phyloP scores from a whole-genome alignment of 2,888 invertebrate species.

The Maniola hyperantus region DNA sequence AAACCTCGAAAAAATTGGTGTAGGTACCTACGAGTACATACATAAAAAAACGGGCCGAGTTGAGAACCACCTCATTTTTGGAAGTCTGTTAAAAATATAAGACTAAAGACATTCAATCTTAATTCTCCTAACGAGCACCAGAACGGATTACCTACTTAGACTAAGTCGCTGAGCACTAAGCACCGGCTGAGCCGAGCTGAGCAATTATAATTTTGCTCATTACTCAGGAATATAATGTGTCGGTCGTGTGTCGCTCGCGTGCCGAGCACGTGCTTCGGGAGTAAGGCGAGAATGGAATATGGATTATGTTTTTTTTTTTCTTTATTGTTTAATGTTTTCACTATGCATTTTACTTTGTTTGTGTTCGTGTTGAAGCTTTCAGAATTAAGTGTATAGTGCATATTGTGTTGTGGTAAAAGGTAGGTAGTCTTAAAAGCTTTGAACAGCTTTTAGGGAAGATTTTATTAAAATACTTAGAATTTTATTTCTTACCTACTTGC shows the following conservation, averaged over 20 bases:
- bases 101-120: conserved; percentile 51
- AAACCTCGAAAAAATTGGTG: too few relatives aligned
- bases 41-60: too few relatives aligned
- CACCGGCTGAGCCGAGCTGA: conserved; percentile 40
- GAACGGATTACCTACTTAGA: conserved; percentile 60
- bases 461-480: too few relatives aligned
- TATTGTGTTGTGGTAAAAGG: neutral
- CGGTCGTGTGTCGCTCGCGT: conserved; percentile 46
- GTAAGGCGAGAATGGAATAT: conserved; percentile 29
- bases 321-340: conserved; percentile 11
- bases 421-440: neutral
- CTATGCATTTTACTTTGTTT: neutral
- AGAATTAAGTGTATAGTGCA: too few relatives aligned
- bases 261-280: conserved; percentile 44
- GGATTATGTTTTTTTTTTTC: conserved; percentile 32
- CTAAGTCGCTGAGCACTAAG: conserved; percentile 51
- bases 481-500: too few relatives aligned
- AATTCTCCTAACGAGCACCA: conserved; percentile 57
- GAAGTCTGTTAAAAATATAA: too few relatives aligned
- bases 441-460: too few relatives aligned
- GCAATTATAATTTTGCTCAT: conserved; percentile 72
- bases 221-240: conserved; percentile 50
- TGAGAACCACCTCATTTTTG: too few relatives aligned
- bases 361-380: conserved; percentile 3
- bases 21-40: too few relatives aligned